Evolutionary conservation across 2,797 vertebrate genomes (phyloP).

Genomic region (Eurystomus glaucurus): DNA sequence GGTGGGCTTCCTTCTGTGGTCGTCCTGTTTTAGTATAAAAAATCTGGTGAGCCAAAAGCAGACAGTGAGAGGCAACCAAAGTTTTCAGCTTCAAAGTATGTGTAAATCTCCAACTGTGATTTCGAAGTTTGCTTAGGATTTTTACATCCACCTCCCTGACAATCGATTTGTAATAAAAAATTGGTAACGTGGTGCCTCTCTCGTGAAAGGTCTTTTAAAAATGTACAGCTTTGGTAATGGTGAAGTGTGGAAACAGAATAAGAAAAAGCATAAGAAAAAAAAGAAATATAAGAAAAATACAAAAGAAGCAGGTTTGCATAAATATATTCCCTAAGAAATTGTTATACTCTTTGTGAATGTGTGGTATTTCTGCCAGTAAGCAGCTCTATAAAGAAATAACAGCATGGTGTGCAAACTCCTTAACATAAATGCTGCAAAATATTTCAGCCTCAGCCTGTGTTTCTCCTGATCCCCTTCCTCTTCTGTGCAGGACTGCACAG

Average conservation of each 20-base stretch:
- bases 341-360: neutral
- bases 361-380: neutral
- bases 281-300: neutral
- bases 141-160: neutral
- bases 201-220: neutral
- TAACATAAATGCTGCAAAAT: neutral
- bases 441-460: neutral
- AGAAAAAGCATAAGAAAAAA: neutral
- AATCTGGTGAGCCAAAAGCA: neutral
- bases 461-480: neutral
- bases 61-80: neutral
- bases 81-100: neutral
- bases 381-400: neutral
- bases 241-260: neutral
- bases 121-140: neutral
- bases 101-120: neutral
- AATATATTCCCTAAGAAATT: neutral
- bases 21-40: neutral
- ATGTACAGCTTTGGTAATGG: neutral
- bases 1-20: neutral
- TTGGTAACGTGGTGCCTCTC: neutral
- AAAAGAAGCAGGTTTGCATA: neutral
- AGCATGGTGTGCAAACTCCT: neutral
- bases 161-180: neutral
- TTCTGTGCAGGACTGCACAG: neutral